Evolutionary conservation across 2,113 vertebrate species (phyloP), one percentile per base, ranked within the genome.

Genomic region (Hyperopisus bebe): DNA sequence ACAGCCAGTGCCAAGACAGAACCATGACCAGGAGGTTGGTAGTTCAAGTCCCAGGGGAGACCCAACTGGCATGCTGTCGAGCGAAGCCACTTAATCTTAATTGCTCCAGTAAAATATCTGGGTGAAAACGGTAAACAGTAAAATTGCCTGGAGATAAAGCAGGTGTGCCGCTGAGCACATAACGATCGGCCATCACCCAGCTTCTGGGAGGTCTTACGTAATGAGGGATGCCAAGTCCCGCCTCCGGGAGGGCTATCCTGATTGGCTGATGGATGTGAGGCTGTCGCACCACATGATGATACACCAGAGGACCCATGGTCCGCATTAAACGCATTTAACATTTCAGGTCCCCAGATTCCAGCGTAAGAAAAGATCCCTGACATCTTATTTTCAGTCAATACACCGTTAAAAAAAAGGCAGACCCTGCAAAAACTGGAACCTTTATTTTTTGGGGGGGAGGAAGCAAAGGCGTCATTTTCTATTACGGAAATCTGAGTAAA

Each of bases 51-150:
- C 74, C 74, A 47, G 21, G 21, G 21, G 80, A 19, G 44, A 10
- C 24, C 24, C 82, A 24, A 6, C 82, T 84, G 44, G 35, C 39
- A 47, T 84, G 21, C 44, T 44, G 82, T 44, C 44, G 44, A 47
- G 82, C 3, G 82, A 84, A 80, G 74, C 74, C 44, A 84, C 44
- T 84, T 84, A 44, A 46, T 84, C 82, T 84, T 84, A 47, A 84
- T 84, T 84, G 82, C 82, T 84, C 82, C 82, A 84, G 82, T 84
- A 84, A 46, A 44, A 46, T 84, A 44, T 84, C 82, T 47, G 44
- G 82, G 82, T 84, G 9, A 46, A 84, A 39, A 47, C 44, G n/a
- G 82, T 84, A 84, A 84, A 44, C 44, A 84, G 44, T 47, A 47
- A 84, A 44, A 84, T 42, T 42, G 82, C 44, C 82, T n/a, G 82